Evolutionary conservation across 1,140 invertebrate genomes (phyloP).

Genomic region (Cydia amplana): DNA sequence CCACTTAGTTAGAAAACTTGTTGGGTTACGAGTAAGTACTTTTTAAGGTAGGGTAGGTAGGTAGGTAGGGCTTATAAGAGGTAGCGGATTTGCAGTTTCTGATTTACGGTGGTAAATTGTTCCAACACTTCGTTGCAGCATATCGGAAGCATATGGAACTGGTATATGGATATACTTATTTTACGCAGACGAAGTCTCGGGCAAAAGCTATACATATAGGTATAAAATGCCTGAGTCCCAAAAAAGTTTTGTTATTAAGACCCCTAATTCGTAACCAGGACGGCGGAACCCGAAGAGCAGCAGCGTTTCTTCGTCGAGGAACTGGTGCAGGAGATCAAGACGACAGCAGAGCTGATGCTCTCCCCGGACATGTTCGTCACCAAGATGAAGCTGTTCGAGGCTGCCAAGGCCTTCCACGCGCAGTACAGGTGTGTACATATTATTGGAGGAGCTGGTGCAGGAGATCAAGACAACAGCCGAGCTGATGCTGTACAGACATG

Average conservation of each 20-base stretch:
- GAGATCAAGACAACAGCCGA: slow-evolving; percentile 87
- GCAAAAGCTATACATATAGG: too few species aligned
- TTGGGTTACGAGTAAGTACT: too few species aligned
- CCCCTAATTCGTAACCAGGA: slow-evolving; percentile 78
- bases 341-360: slow-evolving; percentile 84
- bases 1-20: too few species aligned
- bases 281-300: slow-evolving; percentile 83
- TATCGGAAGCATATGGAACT: too few species aligned
- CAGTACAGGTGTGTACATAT: slow-evolving; percentile 78
- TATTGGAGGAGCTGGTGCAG: slow-evolving; percentile 83
- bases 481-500: slow-evolving; percentile 84
- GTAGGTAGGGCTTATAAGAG: too few species aligned
- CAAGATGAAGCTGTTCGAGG: slow-evolving; percentile 89
- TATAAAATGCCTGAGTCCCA: too few species aligned
- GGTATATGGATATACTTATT: too few species aligned
- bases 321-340: slow-evolving; percentile 89
- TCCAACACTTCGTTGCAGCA: too few species aligned
- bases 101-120: too few species aligned
- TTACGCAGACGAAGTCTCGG: too few species aligned
- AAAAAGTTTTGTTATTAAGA: not conserved
- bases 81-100: too few species aligned
- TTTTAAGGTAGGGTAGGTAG: too few species aligned
- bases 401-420: slow-evolving; percentile 86
- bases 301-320: slow-evolving; percentile 83
- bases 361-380: slow-evolving; percentile 88